These are phyloP conservation scores for Torymus aiolomorphi DNA, from an alignment of 2,888 invertebrate species.

Conservation along the genomic window DNA sequence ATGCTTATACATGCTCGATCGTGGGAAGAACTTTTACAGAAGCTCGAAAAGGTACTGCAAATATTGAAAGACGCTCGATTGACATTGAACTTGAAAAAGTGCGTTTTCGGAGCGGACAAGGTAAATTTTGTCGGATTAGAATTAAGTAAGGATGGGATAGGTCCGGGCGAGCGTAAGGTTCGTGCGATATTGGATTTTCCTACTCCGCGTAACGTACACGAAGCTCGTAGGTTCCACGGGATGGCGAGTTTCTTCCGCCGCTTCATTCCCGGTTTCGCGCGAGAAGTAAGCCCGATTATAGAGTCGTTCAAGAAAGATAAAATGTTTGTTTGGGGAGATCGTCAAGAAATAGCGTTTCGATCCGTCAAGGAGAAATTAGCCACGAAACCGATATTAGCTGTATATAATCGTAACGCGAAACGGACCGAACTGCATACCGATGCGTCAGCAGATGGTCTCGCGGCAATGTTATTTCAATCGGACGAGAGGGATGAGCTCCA, in stretches of 20 bases:
- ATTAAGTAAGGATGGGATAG: no score
- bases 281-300: no score
- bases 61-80: conserved; percentile 58
- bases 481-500: conserved; percentile 11
- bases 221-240: no score
- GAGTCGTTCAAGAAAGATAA: no score
- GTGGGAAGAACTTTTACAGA: conserved; percentile 60
- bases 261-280: no score
- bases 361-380: conserved; percentile 30
- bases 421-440: conserved; percentile 51
- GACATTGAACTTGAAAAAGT: conserved; percentile 64
- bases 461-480: conserved; percentile 41
- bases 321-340: no score
- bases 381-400: conserved; percentile 13
- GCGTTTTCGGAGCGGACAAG: conserved; percentile 60
- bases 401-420: conserved; percentile 21
- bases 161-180: no score
- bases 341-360: conserved; percentile 19
- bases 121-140: no score
- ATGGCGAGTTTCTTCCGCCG: no score
- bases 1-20: conserved; percentile 14
- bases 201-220: no score
- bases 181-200: no score
- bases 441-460: conserved; percentile 43
- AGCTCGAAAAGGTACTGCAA: conserved; percentile 59